Percentiles rank a stretch among this genome's conserved stretches.
phyloP scores from a whole-genome alignment of 2,888 invertebrate species.

The Platyscelio sp. region DNA sequence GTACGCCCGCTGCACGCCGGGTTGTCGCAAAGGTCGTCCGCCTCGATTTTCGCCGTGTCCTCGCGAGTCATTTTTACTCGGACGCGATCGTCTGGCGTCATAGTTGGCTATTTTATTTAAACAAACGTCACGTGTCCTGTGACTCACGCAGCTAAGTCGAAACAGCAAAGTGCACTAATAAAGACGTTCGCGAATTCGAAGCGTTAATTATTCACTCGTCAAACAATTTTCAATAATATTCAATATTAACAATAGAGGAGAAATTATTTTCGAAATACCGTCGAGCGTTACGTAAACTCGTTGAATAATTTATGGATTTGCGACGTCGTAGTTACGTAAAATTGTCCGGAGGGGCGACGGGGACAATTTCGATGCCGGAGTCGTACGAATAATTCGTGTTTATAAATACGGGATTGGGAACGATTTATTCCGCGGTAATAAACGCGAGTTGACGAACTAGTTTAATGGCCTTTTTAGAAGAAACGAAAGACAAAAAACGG shows the following conservation, averaged over 20 bases:
- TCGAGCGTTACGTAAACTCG: conserved; percentile 29
- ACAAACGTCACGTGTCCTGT: conserved; percentile 75
- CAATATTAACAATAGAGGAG: conserved; percentile 15
- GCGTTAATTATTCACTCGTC: conserved; percentile 41
- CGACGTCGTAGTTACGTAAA: conserved; percentile 11
- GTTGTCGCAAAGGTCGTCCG: background rate
- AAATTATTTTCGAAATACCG: conserved; percentile 37
- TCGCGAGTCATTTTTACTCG: conserved; percentile 69
- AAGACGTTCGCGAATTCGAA: conserved; percentile 29
- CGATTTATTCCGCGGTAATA: too few species aligned
- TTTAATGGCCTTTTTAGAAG: too few species aligned
- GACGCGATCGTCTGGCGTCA: conserved; percentile 73
- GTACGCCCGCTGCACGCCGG: too few species aligned
- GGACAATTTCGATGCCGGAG: too few species aligned
- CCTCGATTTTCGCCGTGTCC: conserved; percentile 5
- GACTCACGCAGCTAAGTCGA: conserved; percentile 70
- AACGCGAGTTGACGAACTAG: too few species aligned
- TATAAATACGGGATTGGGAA: too few species aligned
- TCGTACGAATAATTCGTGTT: too few species aligned
- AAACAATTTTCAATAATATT: conserved; percentile 42
- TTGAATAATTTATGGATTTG: conserved; percentile 32
- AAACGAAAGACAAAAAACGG: too few species aligned
- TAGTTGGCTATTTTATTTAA: conserved; percentile 78
- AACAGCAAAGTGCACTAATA: conserved; percentile 54
- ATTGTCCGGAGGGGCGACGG: background rate